phyloP scores from a whole-genome alignment of 2,113 vertebrate species.

The Pipa parva region DNA sequence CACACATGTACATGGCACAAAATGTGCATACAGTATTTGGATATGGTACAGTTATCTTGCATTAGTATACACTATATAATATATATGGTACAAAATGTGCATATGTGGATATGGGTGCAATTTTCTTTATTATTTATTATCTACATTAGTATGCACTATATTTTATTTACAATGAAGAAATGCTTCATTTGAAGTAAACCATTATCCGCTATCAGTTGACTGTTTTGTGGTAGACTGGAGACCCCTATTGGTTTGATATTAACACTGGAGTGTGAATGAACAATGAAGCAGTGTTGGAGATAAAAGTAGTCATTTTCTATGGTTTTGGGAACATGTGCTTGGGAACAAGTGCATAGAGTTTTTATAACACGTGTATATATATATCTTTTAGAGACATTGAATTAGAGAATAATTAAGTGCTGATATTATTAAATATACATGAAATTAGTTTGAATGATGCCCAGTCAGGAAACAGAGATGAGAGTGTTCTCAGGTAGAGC shows the following conservation, averaged over 20 bases:
- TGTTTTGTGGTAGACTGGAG: constrained; percentile 83
- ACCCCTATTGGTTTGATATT: constrained; percentile 76
- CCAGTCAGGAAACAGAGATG: background rate
- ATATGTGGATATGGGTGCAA: too few relatives aligned
- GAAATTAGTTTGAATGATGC: background rate
- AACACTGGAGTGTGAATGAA: constrained; percentile 4
- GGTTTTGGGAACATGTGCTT: too few relatives aligned
- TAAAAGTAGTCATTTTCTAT: too few relatives aligned
- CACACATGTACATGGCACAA: background rate
- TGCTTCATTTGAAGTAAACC: constrained; percentile 6
- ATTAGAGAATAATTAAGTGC: background rate
- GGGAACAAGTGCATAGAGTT: too few relatives aligned
- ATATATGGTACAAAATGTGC: too few relatives aligned
- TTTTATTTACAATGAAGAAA: constrained; percentile 9
- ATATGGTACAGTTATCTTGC: background rate
- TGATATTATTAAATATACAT: background rate
- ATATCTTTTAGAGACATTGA: too few relatives aligned
- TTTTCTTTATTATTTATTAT: background rate
- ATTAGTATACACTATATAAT: background rate
- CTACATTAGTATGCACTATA: background rate
- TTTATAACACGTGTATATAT: too few relatives aligned
- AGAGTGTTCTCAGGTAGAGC: background rate
- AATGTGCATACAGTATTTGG: background rate
- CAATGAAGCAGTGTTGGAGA: background rate
- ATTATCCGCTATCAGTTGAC: constrained; percentile 46